Percentiles rank a stretch among this genome's conserved stretches.
phyloP scores from a whole-genome alignment of 1,140 invertebrate species.

The Dolichoris vasculosae region DNA sequence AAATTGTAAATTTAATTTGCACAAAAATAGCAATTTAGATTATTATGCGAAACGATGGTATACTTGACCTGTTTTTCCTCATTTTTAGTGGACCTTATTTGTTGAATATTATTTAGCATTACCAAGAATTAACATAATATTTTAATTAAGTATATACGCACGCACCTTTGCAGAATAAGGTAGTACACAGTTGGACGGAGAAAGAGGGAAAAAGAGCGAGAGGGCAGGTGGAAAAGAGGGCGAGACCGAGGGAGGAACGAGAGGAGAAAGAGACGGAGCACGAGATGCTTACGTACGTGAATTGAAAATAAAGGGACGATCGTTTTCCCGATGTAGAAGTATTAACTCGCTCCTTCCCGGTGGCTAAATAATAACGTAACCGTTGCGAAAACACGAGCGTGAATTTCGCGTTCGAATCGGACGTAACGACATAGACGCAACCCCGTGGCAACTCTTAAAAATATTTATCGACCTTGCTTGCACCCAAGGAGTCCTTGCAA shows the following conservation, averaged over 20 bases:
- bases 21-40: not conserved
- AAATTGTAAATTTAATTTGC: slow-evolving; percentile 7
- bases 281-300: too few relatives aligned
- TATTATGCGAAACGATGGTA: not conserved
- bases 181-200: not conserved
- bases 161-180: too few relatives aligned
- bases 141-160: not conserved
- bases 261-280: not conserved
- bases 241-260: not conserved
- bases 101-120: not conserved
- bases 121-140: not conserved
- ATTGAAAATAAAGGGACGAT: too few relatives aligned
- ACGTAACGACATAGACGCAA: too few relatives aligned
- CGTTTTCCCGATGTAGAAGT: too few relatives aligned
- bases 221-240: not conserved
- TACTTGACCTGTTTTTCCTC: not conserved
- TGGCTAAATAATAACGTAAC: too few relatives aligned
- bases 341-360: too few relatives aligned
- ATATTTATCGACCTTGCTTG: too few relatives aligned
- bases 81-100: slow-evolving; percentile 12
- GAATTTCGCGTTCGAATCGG: too few relatives aligned
- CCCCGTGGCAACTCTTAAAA: too few relatives aligned
- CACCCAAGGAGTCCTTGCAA: too few relatives aligned
- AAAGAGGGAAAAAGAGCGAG: not conserved
- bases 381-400: too few relatives aligned